Conservation (phyloP, 2,888 invertebrate genomes). For the Ophion obscuratus region DNA sequence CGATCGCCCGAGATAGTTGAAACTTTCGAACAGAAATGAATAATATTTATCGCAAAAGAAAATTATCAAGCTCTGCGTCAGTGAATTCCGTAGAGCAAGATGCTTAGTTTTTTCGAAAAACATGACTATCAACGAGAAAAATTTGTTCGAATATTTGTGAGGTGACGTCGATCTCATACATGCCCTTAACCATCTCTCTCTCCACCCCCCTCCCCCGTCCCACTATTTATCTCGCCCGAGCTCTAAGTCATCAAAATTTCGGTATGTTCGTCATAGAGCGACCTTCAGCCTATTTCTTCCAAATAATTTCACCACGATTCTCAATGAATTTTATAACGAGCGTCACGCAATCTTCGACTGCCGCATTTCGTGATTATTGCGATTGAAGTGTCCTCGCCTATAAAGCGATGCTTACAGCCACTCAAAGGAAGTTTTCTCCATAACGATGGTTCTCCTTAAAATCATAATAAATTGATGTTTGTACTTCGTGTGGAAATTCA, state of each 20-base stretch:
- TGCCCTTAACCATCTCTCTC: too few species aligned
- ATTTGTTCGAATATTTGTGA: too few species aligned
- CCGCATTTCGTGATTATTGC: background rate
- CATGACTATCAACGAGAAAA: too few species aligned
- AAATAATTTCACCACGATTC: background rate
- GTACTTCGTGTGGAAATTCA: background rate
- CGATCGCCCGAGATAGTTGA: too few species aligned
- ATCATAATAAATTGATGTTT: background rate
- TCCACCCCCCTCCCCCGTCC: background rate
- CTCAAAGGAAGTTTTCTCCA: background rate
- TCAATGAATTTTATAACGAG: background rate
- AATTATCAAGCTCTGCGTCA: background rate
- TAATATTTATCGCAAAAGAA: too few species aligned
- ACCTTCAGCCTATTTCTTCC: background rate
- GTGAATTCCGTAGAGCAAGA: background rate
- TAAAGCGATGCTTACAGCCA: too few species aligned
- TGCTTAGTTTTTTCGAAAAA: background rate
- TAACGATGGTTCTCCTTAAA: background rate
- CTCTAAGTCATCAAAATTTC: background rate
- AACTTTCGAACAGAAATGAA: too few species aligned
- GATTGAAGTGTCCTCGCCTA: background rate
- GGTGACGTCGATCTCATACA: too few species aligned
- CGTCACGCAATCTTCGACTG: background rate
- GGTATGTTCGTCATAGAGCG: background rate
- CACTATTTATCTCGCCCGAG: background rate